Conservation (phyloP, 2,888 invertebrate species). For the Panopea generosa region DNA sequence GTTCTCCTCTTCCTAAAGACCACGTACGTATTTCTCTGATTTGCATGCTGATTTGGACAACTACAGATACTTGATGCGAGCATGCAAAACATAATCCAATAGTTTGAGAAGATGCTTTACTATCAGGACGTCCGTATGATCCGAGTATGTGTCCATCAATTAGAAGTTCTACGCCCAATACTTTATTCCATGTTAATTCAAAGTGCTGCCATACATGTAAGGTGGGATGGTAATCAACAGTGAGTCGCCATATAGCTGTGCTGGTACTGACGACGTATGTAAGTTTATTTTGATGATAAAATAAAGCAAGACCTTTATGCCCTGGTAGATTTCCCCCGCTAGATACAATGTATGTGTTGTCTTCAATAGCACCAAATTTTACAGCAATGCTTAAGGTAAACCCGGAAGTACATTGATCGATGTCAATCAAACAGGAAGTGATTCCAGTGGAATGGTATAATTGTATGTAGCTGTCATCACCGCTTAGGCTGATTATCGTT, state of each 20-base stretch:
- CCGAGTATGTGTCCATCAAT: conserved; percentile 64
- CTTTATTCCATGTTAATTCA: conserved; percentile 69
- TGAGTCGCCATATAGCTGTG: conserved; percentile 61
- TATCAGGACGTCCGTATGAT: conserved; percentile 46
- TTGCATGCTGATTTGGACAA: conserved; percentile 41
- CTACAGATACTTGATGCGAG: conserved; percentile 30
- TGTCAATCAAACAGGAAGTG: conserved; percentile 55
- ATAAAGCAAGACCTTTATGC: conserved; percentile 63
- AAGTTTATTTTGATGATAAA: conserved; percentile 54
- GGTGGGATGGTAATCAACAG: conserved; percentile 42
- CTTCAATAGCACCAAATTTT: conserved; percentile 50
- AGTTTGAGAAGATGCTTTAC: conserved; percentile 24
- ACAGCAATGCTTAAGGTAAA: conserved; percentile 63
- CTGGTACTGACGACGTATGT: conserved; percentile 67
- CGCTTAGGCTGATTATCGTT: conserved; percentile 46
- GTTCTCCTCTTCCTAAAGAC: conserved; percentile 59
- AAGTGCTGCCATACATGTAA: conserved; percentile 69
- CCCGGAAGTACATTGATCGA: conserved; percentile 58
- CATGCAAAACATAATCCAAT: conserved; percentile 54
- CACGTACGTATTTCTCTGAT: conserved; percentile 56
- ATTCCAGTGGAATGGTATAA: conserved; percentile 37
- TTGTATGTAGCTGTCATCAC: conserved; percentile 52
- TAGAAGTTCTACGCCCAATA: conserved; percentile 63
- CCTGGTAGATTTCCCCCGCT: conserved; percentile 64
- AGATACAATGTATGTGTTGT: conserved; percentile 66